phyloP scores from a whole-genome alignment of 2,797 vertebrate species.

The Telmatherina bonti region DNA sequence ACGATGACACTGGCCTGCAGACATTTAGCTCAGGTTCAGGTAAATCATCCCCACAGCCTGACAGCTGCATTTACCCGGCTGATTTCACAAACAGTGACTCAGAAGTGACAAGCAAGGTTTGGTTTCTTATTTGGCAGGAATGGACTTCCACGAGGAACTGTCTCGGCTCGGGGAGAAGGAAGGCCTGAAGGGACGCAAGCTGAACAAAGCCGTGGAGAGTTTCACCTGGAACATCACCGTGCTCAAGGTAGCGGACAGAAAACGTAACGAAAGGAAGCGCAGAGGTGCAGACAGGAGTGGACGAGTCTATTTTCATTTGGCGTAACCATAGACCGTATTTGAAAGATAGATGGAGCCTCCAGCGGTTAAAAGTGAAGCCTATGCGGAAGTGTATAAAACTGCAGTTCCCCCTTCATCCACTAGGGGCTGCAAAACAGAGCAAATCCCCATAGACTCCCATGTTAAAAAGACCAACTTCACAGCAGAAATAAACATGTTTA shows the following conservation, averaged over 20 bases:
- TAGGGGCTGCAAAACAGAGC: too few species aligned
- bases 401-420: too few species aligned
- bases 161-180: conserved; percentile 92
- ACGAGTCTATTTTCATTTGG: too few species aligned
- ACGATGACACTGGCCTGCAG: background rate
- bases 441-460: too few species aligned
- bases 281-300: background rate
- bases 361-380: too few species aligned
- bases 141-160: conserved; percentile 96
- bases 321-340: too few species aligned
- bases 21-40: background rate
- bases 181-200: conserved; percentile 88
- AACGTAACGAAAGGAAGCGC: background rate
- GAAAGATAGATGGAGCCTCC: too few species aligned
- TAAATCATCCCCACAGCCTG: background rate
- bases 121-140: conserved; percentile 80
- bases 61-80: background rate
- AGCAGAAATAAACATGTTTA: too few species aligned
- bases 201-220: conserved; percentile 82
- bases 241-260: conserved; percentile 71
- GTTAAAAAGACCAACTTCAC: too few species aligned
- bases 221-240: conserved; percentile 87
- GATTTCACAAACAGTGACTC: background rate
- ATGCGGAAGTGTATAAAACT: too few species aligned
- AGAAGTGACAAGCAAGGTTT: too few species aligned